Conservation (phyloP, 2,797 vertebrate genomes). For the Taeniopygia guttata region DNA sequence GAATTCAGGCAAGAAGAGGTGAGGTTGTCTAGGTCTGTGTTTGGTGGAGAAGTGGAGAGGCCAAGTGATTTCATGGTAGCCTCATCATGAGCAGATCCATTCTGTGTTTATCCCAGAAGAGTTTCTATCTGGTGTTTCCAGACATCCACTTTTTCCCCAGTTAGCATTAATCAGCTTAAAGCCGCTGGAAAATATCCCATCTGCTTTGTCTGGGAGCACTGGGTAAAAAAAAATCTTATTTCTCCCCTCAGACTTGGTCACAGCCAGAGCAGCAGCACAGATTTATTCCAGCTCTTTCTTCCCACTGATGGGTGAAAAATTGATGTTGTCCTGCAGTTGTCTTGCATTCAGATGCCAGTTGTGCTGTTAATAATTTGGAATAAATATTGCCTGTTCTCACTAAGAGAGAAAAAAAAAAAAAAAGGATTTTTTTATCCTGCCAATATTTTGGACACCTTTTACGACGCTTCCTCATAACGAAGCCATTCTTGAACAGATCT, state of each 20-base stretch:
- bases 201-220: background rate
- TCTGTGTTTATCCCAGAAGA: background rate
- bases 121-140: slow-evolving; percentile 12
- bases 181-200: background rate
- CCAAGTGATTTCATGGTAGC: background rate
- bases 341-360: background rate
- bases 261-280: background rate
- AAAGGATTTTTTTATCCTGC: background rate
- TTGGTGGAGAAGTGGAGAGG: background rate
- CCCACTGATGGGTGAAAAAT: background rate
- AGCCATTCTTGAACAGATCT: background rate
- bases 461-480: accelerated
- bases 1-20: background rate
- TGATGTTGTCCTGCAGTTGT: background rate
- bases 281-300: background rate
- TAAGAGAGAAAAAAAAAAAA: background rate
- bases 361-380: background rate
- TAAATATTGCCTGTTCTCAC: background rate
- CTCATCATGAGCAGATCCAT: background rate
- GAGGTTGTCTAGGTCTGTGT: background rate
- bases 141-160: background rate
- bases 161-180: slow-evolving; percentile 24
- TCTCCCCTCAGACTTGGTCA: background rate
- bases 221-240: background rate
- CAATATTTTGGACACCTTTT: background rate